phyloP scores from a whole-genome alignment of 2,888 invertebrate genomes.

The Gnatocerus cornutus region DNA sequence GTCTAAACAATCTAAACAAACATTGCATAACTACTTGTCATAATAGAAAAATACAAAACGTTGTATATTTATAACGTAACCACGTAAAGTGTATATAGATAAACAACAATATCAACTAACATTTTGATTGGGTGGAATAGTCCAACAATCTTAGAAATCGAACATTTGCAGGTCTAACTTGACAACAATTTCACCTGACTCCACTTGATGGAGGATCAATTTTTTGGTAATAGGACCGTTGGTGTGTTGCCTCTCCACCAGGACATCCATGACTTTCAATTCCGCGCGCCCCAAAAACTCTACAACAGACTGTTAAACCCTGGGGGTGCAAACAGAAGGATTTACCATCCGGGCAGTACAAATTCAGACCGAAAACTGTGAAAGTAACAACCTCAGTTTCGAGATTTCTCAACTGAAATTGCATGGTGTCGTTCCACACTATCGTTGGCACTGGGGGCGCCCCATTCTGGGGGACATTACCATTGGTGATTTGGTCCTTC shows the following conservation, averaged over 20 bases:
- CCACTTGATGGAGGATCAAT: constrained; percentile 79
- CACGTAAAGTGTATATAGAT: constrained; percentile 31
- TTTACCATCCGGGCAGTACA: constrained; percentile 82
- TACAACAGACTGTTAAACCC: constrained; percentile 59
- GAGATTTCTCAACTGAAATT: constrained; percentile 81
- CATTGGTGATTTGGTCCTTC: constrained; percentile 72
- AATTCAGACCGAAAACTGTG: constrained; percentile 81
- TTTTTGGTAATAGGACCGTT: constrained; percentile 79
- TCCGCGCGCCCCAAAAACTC: constrained; percentile 83
- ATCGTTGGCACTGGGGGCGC: constrained; percentile 70
- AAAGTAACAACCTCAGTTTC: constrained; percentile 80
- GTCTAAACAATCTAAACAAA: constrained; percentile 28
- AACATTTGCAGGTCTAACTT: constrained; percentile 83
- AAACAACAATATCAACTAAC: constrained; percentile 43
- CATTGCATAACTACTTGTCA: constrained; percentile 19
- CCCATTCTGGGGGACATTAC: constrained; percentile 65
- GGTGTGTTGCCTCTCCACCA: constrained; percentile 73
- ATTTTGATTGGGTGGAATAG: constrained; percentile 39
- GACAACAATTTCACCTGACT: constrained; percentile 79
- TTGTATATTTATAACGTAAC: constrained; percentile 36
- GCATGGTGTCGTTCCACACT: constrained; percentile 85
- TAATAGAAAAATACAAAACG: constrained; percentile 49
- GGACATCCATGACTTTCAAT: constrained; percentile 77
- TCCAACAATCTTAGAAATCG: constrained; percentile 56
- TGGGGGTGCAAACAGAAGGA: neutral